Percentiles rank a stretch among this genome's conserved stretches.
Conservation (phyloP, 2,888 invertebrate genomes). For the Fragum fragum region DNA sequence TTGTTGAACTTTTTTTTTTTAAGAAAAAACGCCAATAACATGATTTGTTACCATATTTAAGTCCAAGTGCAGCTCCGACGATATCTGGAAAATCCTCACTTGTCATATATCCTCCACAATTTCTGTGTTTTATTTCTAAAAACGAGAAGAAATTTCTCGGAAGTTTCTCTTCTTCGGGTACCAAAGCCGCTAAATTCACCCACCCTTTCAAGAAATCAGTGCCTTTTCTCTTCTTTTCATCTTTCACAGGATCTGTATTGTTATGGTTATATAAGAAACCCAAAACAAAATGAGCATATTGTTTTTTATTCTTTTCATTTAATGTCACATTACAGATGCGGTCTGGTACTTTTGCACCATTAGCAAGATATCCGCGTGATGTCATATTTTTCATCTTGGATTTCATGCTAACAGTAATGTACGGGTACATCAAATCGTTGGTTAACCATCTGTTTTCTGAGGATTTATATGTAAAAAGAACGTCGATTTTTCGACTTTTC, state of each 20-base stretch:
- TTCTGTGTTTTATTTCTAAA: neutral
- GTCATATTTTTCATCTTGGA: neutral
- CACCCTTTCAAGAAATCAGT: neutral
- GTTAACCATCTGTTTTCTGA: neutral
- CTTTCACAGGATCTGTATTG: neutral
- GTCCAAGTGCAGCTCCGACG: constrained; percentile 8
- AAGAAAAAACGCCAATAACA: too few species aligned
- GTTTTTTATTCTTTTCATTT: too few species aligned
- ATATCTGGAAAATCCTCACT: neutral
- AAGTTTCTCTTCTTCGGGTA: neutral
- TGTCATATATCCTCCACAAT: neutral
- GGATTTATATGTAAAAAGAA: neutral
- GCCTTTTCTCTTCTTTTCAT: neutral
- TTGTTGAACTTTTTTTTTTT: too few species aligned
- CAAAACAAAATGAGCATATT: neutral
- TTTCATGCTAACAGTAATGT: neutral
- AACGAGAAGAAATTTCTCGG: constrained; percentile 11
- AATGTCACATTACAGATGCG: neutral
- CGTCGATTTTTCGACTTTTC: neutral
- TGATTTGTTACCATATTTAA: constrained; percentile 7
- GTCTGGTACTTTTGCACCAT: neutral
- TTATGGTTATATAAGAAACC: neutral
- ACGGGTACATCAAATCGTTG: neutral
- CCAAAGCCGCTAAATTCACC: neutral
- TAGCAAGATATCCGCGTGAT: neutral